These are phyloP conservation scores for Heterotilapia buettikoferi DNA, from an alignment of 2,113 vertebrate genomes.

Conservation along the genomic window DNA sequence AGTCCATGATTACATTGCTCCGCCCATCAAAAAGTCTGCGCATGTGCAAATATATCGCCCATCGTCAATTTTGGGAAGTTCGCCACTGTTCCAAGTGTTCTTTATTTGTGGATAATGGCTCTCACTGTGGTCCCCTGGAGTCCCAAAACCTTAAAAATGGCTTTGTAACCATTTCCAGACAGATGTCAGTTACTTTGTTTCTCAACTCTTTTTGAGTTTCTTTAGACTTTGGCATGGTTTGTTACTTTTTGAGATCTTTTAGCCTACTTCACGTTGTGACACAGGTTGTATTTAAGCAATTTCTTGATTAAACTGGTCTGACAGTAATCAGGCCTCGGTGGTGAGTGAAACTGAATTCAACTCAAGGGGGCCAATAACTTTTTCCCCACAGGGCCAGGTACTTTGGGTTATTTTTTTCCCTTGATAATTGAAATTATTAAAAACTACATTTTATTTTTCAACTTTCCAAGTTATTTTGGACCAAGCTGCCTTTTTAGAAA, in stretches of 20 bases:
- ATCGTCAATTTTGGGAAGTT: neutral
- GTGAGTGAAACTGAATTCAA: neutral
- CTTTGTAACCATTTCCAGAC: neutral
- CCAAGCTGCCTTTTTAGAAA: neutral
- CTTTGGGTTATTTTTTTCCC: neutral
- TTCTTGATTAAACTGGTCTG: neutral
- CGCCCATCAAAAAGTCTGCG: neutral
- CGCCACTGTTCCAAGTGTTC: neutral
- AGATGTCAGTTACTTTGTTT: neutral
- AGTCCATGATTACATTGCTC: neutral
- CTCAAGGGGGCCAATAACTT: neutral
- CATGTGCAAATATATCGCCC: neutral
- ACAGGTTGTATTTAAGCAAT: neutral
- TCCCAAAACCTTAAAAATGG: neutral
- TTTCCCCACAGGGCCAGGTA: neutral
- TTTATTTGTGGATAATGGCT: neutral
- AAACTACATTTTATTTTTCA: neutral
- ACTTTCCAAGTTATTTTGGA: neutral
- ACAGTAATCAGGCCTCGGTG: neutral
- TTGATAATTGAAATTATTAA: neutral
- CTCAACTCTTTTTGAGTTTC: neutral
- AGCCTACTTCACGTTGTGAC: neutral
- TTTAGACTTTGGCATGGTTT: neutral
- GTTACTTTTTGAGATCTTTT: neutral
- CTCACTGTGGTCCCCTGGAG: neutral